Evolutionary conservation across 2,888 invertebrate genomes (phyloP), one percentile per base, ranked within the genome.

Genomic region (Orchesellides sinensis): DNA sequence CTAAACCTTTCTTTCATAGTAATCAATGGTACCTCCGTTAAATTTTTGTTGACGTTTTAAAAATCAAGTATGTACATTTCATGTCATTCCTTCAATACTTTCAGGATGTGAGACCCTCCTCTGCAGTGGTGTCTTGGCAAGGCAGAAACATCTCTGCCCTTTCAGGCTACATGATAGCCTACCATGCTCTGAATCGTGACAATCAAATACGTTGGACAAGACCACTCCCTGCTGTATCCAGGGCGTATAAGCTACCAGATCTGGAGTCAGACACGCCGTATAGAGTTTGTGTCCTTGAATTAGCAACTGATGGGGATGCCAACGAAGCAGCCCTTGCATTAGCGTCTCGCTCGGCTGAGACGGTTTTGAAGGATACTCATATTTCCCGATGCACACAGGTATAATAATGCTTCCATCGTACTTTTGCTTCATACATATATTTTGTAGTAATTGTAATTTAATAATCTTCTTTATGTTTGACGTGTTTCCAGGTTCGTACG

Each of bases 71-170:
- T 3, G 29, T n/a, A 32, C 12, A n/a, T 12, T 40, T 40, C 6
- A 6, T 12, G 40, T 40, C n/a, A n/a, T n/a, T n/a, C n/a, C n/a
- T n/a, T n/a, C n/a, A n/a, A n/a, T n/a, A n/a, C 72, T 86, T 83
- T 12, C 49, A 88, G 88, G 96, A 96, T 90, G 95, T 96, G 84
- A 95, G 96, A 90, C 95, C 96, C 56, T 95, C 94, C 91, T 95
- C 96, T 74, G 94, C 96, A 85, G 92, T 96, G 88, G 95, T 96
- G 27, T 95, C 96, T 87, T 97, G 96, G 97, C 96, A 96, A 90
- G 95, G 95, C 89, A 93, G 96, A 88, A 96, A 96, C 91, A 95
- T 96, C 90, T 95, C 95, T 78, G 88, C 89, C 14, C 92, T 96
- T 89, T 94, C 93, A 89, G 96, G 96, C 87, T 96, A 95, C 90